These are phyloP conservation scores for Anthoscopus minutus DNA, from an alignment of 2,113 vertebrate genomes.

Conservation along the genomic window DNA sequence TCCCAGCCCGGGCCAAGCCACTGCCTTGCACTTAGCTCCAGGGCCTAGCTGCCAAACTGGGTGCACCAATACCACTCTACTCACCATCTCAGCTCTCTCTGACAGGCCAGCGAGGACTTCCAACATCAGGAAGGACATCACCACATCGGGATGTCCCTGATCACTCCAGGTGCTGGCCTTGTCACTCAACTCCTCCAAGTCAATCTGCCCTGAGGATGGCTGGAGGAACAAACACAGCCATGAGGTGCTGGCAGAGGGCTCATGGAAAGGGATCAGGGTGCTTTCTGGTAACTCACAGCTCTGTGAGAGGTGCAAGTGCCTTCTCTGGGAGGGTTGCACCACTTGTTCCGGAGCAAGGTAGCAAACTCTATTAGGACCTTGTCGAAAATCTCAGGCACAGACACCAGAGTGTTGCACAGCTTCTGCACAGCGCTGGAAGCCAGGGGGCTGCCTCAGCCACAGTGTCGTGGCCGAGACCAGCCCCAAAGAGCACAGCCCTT, in stretches of 20 bases:
- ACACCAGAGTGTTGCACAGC: not conserved
- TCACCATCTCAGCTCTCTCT: not conserved
- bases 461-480: rapidly evolving
- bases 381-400: not conserved
- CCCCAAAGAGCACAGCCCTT: not conserved
- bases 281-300: not conserved
- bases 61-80: not conserved
- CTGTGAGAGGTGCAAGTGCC: rapidly evolving
- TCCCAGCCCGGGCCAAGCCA: not conserved
- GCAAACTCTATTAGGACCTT: not conserved
- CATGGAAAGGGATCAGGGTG: rapidly evolving
- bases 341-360: not conserved
- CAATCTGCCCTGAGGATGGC: rapidly evolving
- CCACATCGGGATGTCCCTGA: rapidly evolving
- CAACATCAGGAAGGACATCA: not conserved
- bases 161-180: rapidly evolving
- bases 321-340: not conserved
- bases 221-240: not conserved
- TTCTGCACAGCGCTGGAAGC: not conserved
- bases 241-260: not conserved
- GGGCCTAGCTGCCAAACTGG: not conserved
- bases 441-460: not conserved
- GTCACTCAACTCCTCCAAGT: not conserved
- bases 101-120: not conserved
- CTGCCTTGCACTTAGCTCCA: not conserved